phyloP scores from a whole-genome alignment of 2,113 vertebrate species.

The Phaethon lepturus region DNA sequence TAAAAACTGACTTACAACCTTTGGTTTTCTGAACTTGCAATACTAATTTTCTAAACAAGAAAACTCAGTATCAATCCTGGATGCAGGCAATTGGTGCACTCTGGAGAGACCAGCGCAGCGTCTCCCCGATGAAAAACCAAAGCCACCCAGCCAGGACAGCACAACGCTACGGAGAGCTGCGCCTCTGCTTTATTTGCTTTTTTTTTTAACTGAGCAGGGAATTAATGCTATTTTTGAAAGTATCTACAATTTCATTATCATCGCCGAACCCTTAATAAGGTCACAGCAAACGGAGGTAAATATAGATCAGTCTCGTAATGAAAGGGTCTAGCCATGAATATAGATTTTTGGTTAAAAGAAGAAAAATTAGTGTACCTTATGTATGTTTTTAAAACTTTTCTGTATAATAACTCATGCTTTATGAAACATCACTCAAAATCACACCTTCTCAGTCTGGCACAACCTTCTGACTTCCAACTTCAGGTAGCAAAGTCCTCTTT shows the following conservation, averaged over 20 bases:
- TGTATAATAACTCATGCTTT: neutral
- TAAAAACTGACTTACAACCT: neutral
- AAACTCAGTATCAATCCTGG: neutral
- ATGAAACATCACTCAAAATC: neutral
- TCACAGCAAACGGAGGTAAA: accelerated
- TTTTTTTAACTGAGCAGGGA: neutral
- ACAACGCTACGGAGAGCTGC: neutral
- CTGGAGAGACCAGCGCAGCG: accelerated
- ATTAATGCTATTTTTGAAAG: neutral
- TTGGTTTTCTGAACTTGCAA: neutral
- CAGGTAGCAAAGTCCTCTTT: neutral
- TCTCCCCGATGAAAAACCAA: accelerated
- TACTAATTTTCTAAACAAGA: neutral
- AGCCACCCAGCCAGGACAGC: neutral
- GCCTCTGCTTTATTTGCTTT: neutral
- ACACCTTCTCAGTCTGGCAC: neutral
- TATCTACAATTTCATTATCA: neutral
- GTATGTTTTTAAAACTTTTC: neutral
- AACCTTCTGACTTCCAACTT: neutral
- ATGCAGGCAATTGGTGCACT: neutral
- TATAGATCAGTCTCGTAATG: neutral
- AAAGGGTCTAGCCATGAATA: too few relatives aligned
- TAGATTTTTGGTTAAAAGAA: neutral
- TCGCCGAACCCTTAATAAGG: neutral
- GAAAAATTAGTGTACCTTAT: neutral